These are phyloP conservation scores for Myotis davidii DNA, from an alignment of 2,113 vertebrate species.

Conservation along the genomic window DNA sequence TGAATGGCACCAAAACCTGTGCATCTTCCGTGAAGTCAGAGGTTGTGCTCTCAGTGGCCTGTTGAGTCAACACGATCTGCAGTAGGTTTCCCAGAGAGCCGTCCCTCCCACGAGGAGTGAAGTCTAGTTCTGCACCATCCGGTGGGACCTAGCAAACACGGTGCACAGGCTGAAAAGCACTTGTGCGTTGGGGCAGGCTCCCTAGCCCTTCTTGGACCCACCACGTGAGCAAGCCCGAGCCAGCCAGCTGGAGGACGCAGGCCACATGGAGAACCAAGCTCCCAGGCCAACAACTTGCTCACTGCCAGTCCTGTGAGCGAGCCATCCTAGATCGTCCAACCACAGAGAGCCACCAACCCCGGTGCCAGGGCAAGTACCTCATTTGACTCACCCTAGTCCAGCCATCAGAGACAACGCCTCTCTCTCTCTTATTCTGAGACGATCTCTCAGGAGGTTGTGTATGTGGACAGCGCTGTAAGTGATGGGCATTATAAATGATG, in stretches of 20 bases:
- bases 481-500: neutral
- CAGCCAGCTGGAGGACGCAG: neutral
- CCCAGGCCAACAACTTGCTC: neutral
- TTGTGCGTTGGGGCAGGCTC: accelerated
- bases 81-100: neutral
- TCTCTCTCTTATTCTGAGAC: neutral
- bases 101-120: neutral
- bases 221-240: neutral
- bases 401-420: neutral
- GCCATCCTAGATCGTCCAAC: neutral
- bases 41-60: neutral
- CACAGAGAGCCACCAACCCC: neutral
- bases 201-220: neutral
- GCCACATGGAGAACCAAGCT: neutral
- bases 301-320: neutral
- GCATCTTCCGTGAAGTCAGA: neutral
- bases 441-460: neutral
- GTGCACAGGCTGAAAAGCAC: neutral
- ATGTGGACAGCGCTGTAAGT: neutral
- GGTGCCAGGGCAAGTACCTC: neutral
- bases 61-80: neutral
- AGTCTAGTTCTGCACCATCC: neutral
- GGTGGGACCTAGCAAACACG: neutral
- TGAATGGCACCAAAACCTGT: neutral
- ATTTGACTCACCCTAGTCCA: neutral